Evolutionary conservation across 2,888 invertebrate species (phyloP).

Genomic region (Dasysyrphus albostriatus): DNA sequence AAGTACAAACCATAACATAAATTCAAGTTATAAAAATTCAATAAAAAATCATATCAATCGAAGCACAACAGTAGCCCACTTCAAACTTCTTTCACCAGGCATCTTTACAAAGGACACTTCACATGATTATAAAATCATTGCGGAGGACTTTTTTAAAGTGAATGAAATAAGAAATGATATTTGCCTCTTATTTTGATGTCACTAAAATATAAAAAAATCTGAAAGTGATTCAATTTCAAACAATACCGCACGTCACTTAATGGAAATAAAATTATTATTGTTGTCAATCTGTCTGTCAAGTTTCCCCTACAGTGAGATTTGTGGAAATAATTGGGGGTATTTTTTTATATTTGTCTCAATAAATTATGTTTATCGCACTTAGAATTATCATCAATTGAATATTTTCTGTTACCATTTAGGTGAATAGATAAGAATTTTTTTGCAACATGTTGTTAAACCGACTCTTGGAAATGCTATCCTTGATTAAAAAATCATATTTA

Average conservation of each 20-base stretch:
- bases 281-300: slow-evolving; percentile 55
- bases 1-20: slow-evolving; percentile 6
- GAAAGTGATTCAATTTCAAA: slow-evolving; percentile 6
- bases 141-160: slow-evolving; percentile 24
- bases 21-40: slow-evolving; percentile 29
- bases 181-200: slow-evolving; percentile 28
- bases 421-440: not conserved
- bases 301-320: slow-evolving; percentile 22
- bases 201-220: slow-evolving; percentile 12
- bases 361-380: not conserved
- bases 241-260: slow-evolving; percentile 38
- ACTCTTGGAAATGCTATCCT: too few species aligned
- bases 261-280: slow-evolving; percentile 33
- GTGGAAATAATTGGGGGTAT: slow-evolving; percentile 16
- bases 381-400: too few species aligned
- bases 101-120: slow-evolving; percentile 33
- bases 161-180: slow-evolving; percentile 46
- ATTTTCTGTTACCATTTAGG: too few species aligned
- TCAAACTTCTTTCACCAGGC: slow-evolving; percentile 12
- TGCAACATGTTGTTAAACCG: not conserved
- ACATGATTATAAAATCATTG: slow-evolving; percentile 37
- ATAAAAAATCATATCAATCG: slow-evolving; percentile 41
- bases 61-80: slow-evolving; percentile 13
- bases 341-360: not conserved
- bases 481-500: slow-evolving; percentile 45